Evolutionary conservation across 2,797 vertebrate genomes (phyloP), one percentile per base, ranked within the genome.

Genomic region (Rhodeus uyekii): DNA sequence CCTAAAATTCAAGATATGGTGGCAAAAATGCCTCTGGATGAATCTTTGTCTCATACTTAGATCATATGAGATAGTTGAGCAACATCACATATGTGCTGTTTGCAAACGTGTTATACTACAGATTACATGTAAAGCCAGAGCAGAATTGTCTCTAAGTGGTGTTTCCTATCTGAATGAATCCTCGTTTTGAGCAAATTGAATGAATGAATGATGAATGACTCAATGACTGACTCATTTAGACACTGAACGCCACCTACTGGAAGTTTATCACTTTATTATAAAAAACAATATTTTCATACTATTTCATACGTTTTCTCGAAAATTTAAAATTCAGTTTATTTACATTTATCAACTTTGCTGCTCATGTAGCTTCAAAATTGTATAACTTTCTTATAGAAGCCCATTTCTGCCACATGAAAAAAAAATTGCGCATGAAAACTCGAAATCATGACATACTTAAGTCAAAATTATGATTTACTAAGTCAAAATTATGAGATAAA

Each of bases 141-240:
- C 50, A 53, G 22, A 53, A 53, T n/a, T 55, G 9, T 55, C 46
- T 48, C 46, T 6, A 7, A 48, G 53, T 2, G 2, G 4, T 24
- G n/a, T 55, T 58, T 58, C 1, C 12, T 58, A 13, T 58, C 55
- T 27, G 13, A 27, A 27, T 29, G 24, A 27, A 60, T 27, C 24
- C 0, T 1, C 3, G 2, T 29, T 29, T 60, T 60, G 24, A 14
- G n/a, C 5, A 0, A 27, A 55, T 24, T 1, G 4, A 24, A 55
- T 55, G 9, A 55, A 24, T 5, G 1, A 53, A 55, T 55, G 2
- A 24, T 5, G 1, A 53, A 55, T 55, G 2, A 55, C 4, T 55
- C 2, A 55, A 12, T 2, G 22, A 55, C 22, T 55, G n/a, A 42
- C 8, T 53, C 8, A 24, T 55, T 12, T 10, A 55, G 50, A 55